These are phyloP conservation scores for Cephus spinipes DNA, from an alignment of 2,888 invertebrate species.

Conservation along the genomic window DNA sequence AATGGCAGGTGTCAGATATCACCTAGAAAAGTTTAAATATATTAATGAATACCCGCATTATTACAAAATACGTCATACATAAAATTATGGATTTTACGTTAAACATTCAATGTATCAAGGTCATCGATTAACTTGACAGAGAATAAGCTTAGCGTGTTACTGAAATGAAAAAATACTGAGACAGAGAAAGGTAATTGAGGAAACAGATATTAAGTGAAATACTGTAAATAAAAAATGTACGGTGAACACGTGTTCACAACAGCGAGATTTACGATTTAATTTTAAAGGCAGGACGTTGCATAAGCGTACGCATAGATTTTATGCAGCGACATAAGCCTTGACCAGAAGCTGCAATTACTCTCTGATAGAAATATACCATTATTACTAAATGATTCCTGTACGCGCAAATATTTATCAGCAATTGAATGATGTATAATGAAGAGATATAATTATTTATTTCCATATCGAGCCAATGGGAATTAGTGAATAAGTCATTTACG, in stretches of 20 bases:
- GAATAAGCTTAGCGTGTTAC: neutral
- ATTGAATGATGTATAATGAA: neutral
- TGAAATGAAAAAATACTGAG: neutral
- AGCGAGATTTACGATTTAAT: neutral
- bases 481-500: neutral
- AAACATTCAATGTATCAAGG: neutral
- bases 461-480: neutral
- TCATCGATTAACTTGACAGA: neutral
- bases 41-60: neutral
- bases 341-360: constrained; percentile 19
- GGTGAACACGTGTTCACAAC: neutral
- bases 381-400: constrained; percentile 6
- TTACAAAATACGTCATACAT: neutral
- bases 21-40: neutral
- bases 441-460: neutral
- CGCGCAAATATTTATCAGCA: neutral
- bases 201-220: neutral
- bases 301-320: constrained; percentile 14
- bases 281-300: constrained; percentile 8
- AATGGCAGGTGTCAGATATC: neutral
- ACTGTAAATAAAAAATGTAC: neutral
- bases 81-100: neutral
- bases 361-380: constrained; percentile 3
- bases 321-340: constrained; percentile 14
- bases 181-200: neutral